These are phyloP conservation scores for Corella eumyota DNA, from an alignment of 23 tunicate genomes.

Conservation along the genomic window DNA sequence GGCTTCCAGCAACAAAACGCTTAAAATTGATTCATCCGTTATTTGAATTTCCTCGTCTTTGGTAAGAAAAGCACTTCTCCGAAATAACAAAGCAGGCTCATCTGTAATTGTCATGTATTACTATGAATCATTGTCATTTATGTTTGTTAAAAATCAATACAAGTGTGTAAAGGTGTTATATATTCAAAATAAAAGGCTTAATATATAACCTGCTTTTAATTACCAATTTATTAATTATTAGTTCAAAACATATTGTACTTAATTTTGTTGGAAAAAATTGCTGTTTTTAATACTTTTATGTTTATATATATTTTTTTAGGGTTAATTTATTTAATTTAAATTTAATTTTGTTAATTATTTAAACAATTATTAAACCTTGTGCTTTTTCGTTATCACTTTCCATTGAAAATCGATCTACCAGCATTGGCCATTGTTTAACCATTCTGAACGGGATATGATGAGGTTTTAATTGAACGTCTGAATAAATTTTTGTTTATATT, in stretches of 20 bases:
- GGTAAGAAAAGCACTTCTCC: constrained; percentile 73
- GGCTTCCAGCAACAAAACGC: constrained; percentile 57
- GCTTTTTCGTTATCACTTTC: constrained; percentile 42
- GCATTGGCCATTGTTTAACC: constrained; percentile 75
- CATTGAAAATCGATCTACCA: constrained; percentile 52
- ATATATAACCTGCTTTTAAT: too few species aligned
- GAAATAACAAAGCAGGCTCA: constrained; percentile 70
- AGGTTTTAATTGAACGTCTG: constrained; percentile 87
- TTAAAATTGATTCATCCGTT: constrained; percentile 28
- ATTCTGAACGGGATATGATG: constrained; percentile 72
- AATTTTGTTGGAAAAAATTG: too few species aligned
- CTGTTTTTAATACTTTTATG: too few species aligned
- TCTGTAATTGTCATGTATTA: constrained; percentile 12
- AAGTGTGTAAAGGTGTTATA: not conserved
- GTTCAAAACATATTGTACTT: too few species aligned
- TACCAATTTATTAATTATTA: too few species aligned
- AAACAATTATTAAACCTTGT: constrained; percentile 18
- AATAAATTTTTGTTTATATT: too few species aligned
- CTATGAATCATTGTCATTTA: not conserved
- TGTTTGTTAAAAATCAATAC: not conserved
- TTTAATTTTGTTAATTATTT: not conserved
- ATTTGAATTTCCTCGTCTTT: constrained; percentile 55
- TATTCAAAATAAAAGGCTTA: not conserved
- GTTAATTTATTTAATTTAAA: too few species aligned
- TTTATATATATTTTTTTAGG: too few species aligned